Conservation (phyloP, 1,140 invertebrate genomes). For the Harpegnathos saltator region DNA sequence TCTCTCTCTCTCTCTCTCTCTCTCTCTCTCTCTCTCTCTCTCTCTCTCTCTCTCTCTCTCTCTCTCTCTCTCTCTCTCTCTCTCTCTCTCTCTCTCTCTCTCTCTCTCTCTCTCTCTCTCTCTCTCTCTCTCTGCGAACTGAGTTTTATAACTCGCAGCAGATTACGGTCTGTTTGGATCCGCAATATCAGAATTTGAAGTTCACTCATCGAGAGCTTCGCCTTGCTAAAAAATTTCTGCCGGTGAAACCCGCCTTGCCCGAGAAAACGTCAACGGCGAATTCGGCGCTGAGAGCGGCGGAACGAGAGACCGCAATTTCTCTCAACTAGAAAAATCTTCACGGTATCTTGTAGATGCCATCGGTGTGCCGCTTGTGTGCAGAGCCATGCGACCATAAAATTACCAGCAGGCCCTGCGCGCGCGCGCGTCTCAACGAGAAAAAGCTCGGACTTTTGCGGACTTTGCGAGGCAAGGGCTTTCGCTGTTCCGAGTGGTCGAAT, state of each 20-base stretch:
- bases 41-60: too few relatives aligned
- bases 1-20: too few relatives aligned
- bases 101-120: too few relatives aligned
- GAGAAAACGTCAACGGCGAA: not conserved
- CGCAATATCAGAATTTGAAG: not conserved
- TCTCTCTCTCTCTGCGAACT: not conserved
- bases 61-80: too few relatives aligned
- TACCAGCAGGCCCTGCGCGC: conserved; percentile 11
- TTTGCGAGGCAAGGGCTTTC: conserved; percentile 32
- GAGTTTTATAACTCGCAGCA: not conserved
- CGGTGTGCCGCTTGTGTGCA: conserved; percentile 26
- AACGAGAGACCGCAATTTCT: conserved; percentile 32
- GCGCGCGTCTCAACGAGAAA: conserved; percentile 23
- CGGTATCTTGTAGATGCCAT: not conserved
- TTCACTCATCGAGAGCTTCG: not conserved
- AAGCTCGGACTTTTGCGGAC: conserved; percentile 28
- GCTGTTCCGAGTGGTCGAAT: conserved; percentile 41
- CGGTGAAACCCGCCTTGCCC: not conserved
- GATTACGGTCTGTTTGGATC: not conserved
- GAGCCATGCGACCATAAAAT: conserved; percentile 45
- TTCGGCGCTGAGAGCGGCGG: not conserved
- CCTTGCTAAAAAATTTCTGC: not conserved
- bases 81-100: too few relatives aligned
- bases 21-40: too few relatives aligned
- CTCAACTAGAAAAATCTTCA: not conserved